Evolutionary conservation across 1,140 invertebrate genomes (phyloP), one percentile per base, ranked within the genome.

Genomic region (Tribolium madens): DNA sequence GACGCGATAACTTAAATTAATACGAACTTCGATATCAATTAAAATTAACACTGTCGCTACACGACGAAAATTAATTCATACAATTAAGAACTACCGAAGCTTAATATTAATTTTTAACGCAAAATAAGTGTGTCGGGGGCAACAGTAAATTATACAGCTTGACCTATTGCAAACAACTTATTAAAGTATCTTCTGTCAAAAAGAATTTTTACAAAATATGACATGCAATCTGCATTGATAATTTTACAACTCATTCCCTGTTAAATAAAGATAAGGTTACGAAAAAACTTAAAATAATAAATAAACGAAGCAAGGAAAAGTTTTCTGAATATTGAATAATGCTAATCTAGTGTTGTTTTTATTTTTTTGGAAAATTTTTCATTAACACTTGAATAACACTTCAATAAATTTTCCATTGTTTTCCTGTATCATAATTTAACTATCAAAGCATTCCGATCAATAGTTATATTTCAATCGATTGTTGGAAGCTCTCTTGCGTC

Each of bases 1-100:
- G 57, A 64, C 26, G 21, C 57, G 26, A 64, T 33, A 64, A 64
- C 57, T 64, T 64, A 2, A 33, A 64, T 57, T 57, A 57, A 57
- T 57, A 57, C 13, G 17, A 26, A 18, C 52, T 14, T 57, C 52
- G 52, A 21, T 17, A 53, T 53, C 50, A 53, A 12, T 53, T 12
- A 53, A 57, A 57, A 57, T 57, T 57, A 57, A 57, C 52, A 57
- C 52, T 21, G 10, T n/a, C 3, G 12, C 31, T 36, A 9, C 21
- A 10, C 9, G 7, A n/a, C 2, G 21, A 33, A 64, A 64, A 31
- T 64, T 33, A 64, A 64, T 33, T 33, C 31, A 64, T 33, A 14
- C 26, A n/a, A 26, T 17, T 21, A 60, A 60, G 9, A 13, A 47
- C 46, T 47, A 47, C 10, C 46, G 46, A 47, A 47, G 9, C 46